phyloP scores from a whole-genome alignment of 2,797 vertebrate genomes.

The Pangasius sanitwongsei region DNA sequence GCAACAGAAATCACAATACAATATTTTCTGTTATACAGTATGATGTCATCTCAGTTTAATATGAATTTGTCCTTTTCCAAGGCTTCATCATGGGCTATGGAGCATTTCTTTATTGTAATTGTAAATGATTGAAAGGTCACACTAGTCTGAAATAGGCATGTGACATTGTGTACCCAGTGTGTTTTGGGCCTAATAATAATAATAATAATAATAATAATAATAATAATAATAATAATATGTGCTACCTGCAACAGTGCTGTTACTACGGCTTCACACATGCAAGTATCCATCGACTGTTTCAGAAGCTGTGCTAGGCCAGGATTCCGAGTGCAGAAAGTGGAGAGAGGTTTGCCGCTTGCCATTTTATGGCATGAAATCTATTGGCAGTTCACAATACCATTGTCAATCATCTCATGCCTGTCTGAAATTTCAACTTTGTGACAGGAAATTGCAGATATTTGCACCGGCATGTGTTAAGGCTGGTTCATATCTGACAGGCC shows the following conservation, averaged over 20 bases:
- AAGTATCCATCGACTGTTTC: not conserved
- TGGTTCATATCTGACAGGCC: not conserved
- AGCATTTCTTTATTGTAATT: not conserved
- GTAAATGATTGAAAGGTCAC: not conserved
- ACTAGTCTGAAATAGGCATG: not conserved
- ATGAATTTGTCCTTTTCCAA: not conserved
- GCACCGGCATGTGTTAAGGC: not conserved
- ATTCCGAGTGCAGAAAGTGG: not conserved
- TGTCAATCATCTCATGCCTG: not conserved
- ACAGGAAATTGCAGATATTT: constrained; percentile 12
- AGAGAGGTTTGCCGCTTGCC: not conserved
- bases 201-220: not conserved
- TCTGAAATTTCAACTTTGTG: not conserved
- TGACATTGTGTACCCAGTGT: not conserved
- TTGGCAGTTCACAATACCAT: not conserved
- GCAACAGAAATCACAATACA: not conserved
- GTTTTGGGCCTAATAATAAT: not conserved
- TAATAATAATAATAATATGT: not conserved
- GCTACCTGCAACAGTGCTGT: not conserved
- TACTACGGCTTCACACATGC: not conserved
- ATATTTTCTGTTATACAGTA: not conserved
- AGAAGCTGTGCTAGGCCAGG: not conserved
- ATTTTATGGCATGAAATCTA: not conserved
- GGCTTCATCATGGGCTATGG: not conserved
- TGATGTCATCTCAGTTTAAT: not conserved